Percentiles rank a stretch among this genome's conserved stretches.
Evolutionary conservation across 30 jellyfish, hydroid and myxozoan species (phyloP).

Genomic region (Pseudorhiza aurosa): DNA sequence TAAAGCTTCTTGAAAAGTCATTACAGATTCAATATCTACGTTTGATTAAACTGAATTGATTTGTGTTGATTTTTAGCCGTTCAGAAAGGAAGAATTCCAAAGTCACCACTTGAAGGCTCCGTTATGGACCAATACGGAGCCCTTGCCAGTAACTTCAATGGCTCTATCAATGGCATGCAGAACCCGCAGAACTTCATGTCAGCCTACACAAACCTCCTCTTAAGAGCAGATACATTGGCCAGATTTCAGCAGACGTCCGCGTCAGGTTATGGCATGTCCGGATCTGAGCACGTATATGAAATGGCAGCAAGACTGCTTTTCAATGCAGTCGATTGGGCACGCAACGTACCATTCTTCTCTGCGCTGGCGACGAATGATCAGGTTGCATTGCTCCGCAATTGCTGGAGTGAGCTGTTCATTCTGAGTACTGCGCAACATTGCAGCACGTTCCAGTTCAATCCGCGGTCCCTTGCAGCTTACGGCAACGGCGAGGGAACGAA

Average conservation of each 20-base stretch:
- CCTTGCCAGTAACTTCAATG: conserved; percentile 56
- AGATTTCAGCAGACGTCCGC: conserved; percentile 79
- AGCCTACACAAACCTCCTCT: conserved; percentile 84
- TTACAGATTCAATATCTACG: too few species aligned
- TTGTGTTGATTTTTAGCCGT: conserved; percentile 70
- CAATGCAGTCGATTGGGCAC: conserved; percentile 97
- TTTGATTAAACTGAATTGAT: too few species aligned
- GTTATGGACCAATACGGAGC: conserved; percentile 82
- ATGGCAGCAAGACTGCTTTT: conserved; percentile 80
- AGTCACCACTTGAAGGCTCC: conserved; percentile 95
- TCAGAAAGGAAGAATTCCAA: conserved; percentile 95
- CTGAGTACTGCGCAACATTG: conserved; percentile 95
- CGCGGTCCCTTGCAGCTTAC: conserved; percentile 72
- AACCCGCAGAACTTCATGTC: conserved; percentile 78
- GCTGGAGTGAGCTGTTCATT: conserved; percentile 97
- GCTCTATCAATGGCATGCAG: conserved; percentile 63
- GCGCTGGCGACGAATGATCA: conserved; percentile 96
- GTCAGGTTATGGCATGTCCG: conserved; percentile 66
- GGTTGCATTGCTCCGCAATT: conserved; percentile 86
- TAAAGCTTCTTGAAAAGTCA: too few species aligned
- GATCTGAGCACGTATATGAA: conserved; percentile 78
- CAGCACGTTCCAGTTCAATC: conserved; percentile 80
- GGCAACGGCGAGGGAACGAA: conserved; percentile 53
- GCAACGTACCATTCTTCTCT: conserved; percentile 94
- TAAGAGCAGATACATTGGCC: conserved; percentile 85